Evolutionary conservation across 2,888 invertebrate genomes (phyloP).

Genomic region (Sphaerophoria rueppellii): DNA sequence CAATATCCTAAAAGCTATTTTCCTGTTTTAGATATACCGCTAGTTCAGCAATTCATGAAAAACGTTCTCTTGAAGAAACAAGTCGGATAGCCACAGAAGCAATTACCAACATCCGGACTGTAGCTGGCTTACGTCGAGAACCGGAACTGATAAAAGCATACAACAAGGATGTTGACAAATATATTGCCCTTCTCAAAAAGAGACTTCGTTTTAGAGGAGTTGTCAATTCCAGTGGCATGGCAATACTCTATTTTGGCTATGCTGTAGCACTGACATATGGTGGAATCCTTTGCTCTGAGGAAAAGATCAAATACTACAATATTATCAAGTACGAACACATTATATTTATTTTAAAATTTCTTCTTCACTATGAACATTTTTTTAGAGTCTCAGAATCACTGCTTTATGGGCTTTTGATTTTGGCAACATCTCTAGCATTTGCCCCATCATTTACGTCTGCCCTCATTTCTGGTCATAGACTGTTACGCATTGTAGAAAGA

Average conservation of each 20-base stretch:
- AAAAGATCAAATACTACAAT: conserved; percentile 85
- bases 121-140: conserved; percentile 85
- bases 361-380: neutral
- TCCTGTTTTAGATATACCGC: conserved; percentile 83
- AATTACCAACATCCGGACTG: conserved; percentile 88
- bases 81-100: conserved; percentile 89
- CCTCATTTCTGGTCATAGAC: conserved; percentile 86
- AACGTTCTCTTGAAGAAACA: conserved; percentile 86
- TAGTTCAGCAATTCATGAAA: conserved; percentile 84
- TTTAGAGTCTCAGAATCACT: conserved; percentile 88
- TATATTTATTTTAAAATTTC: neutral
- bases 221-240: conserved; percentile 88
- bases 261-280: conserved; percentile 88
- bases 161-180: conserved; percentile 83
- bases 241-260: conserved; percentile 88
- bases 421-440: conserved; percentile 89
- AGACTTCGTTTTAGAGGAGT: conserved; percentile 86
- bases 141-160: conserved; percentile 85
- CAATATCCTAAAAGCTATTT: no score
- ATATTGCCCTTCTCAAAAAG: conserved; percentile 82
- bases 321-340: conserved; percentile 85
- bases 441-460: conserved; percentile 90
- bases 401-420: conserved; percentile 89
- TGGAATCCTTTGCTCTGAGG: conserved; percentile 86
- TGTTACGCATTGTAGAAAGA: conserved; percentile 85